Percentiles rank a stretch among this genome's conserved stretches.
Conservation (phyloP, 2,113 vertebrate species). For the Petrocephalus zakoni region DNA sequence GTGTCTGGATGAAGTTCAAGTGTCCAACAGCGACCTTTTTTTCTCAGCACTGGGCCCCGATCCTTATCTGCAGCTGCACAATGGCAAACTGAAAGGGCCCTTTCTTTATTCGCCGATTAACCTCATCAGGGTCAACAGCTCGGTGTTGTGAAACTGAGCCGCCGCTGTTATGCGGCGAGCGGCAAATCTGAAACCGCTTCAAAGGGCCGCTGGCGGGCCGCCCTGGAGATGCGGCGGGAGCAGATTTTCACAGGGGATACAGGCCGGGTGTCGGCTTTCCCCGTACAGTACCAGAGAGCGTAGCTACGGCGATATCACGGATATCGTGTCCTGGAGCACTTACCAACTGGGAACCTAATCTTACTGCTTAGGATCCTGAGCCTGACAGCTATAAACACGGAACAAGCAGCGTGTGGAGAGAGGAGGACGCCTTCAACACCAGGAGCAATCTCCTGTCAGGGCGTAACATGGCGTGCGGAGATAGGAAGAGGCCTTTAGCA, state of each 20-base stretch:
- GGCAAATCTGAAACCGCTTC: background rate
- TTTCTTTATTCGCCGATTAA: background rate
- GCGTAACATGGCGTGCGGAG: background rate
- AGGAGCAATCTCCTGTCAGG: background rate
- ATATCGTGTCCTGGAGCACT: background rate
- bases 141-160: background rate
- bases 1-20: conserved; percentile 14
- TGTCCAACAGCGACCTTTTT: background rate
- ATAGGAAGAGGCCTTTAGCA: background rate
- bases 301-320: background rate
- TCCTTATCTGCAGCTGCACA: background rate
- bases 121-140: conserved; percentile 6
- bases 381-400: background rate
- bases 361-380: background rate
- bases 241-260: background rate
- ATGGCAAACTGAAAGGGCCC: background rate
- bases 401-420: background rate
- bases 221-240: background rate
- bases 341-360: background rate
- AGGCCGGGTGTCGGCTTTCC: background rate
- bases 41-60: background rate
- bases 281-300: background rate
- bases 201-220: background rate
- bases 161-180: background rate
- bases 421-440: background rate